Evolutionary conservation across 2,888 invertebrate species (phyloP), one percentile per base, ranked within the genome.

Genomic region (Agrypnus murinus): DNA sequence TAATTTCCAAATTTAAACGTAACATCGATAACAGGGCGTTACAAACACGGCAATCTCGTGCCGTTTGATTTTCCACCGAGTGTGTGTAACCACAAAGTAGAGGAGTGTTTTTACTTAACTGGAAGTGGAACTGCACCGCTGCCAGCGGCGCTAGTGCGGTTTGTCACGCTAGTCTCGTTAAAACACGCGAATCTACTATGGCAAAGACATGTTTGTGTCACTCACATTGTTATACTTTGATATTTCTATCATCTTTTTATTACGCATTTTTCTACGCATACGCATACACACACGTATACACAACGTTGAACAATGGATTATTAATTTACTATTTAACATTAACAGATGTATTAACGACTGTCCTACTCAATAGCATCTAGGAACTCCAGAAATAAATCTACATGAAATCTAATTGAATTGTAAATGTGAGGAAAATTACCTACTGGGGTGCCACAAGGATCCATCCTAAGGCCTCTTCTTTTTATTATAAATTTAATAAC

Each of bases 1-100:
- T 71, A 71, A 71, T 71, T 73, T 70, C 67, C 70, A 65, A 73
- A 73, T 71, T 73, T 73, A 73, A 71, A 70, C 70, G 69, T 68
- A 70, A 72, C 72, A 69, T 69, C 72, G 72, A 72, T 72, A 72
- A 73, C 65, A 40, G 73, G 70, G 71, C 68, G 71, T 66, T 67
- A 65, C 64, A 43, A 72, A 73, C 73, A 73, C 65, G 71, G 73
- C 57, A 71, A 71, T 73, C 64, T 73, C 73, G 73, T 73, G 73
- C 66, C 64, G 71, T 73, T 73, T 73, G 70, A 71, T 73, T 73
- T 73, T 71, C 68, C 55, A 63, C 64, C 62, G 72, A 66, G 60
- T 69, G 65, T 69, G 72, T 73, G 65, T 67, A 73, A 68, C 73
- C 73, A 71, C 73, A 69, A 65, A 71, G 60, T 59, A 67, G 65